phyloP scores from a whole-genome alignment of 2,888 invertebrate species.

The Meta bourneti region DNA sequence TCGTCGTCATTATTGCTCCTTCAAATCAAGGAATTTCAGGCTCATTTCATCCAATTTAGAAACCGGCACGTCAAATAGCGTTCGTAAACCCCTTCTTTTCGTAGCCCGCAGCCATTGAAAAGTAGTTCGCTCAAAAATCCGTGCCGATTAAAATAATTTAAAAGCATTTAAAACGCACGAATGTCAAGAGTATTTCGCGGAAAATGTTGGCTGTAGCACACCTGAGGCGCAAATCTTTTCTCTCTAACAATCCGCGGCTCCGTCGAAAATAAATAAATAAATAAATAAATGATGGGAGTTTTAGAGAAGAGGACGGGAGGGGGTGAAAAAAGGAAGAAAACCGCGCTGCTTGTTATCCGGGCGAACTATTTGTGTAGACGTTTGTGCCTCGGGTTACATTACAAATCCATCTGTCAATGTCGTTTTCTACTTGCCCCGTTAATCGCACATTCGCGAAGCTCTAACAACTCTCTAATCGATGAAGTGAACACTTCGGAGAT shows the following conservation, averaged over 20 bases:
- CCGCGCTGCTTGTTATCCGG: conserved; percentile 73
- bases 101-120: conserved; percentile 58
- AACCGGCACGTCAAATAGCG: conserved; percentile 58
- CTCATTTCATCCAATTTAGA: conserved; percentile 75
- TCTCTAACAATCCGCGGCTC: conserved; percentile 68
- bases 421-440: conserved; percentile 72
- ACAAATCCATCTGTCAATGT: conserved; percentile 77
- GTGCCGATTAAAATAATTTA: conserved; percentile 75
- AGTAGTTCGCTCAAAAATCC: conserved; percentile 64
- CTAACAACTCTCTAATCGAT: conserved; percentile 75
- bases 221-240: conserved; percentile 72
- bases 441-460: conserved; percentile 75
- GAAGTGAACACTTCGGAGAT: conserved; percentile 49
- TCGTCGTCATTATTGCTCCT: conserved; percentile 59
- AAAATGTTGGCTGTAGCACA: conserved; percentile 45
- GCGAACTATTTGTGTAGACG: conserved; percentile 76
- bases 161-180: conserved; percentile 75
- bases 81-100: conserved; percentile 49
- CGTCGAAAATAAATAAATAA: conserved; percentile 73
- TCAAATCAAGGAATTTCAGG: conserved; percentile 52
- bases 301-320: conserved; percentile 34
- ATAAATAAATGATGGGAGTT: conserved; percentile 66
- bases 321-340: conserved; percentile 56
- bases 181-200: conserved; percentile 67
- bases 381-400: conserved; percentile 75